Evolutionary conservation across 2,888 invertebrate species (phyloP).

Genomic region (Prenolepis imparis): DNA sequence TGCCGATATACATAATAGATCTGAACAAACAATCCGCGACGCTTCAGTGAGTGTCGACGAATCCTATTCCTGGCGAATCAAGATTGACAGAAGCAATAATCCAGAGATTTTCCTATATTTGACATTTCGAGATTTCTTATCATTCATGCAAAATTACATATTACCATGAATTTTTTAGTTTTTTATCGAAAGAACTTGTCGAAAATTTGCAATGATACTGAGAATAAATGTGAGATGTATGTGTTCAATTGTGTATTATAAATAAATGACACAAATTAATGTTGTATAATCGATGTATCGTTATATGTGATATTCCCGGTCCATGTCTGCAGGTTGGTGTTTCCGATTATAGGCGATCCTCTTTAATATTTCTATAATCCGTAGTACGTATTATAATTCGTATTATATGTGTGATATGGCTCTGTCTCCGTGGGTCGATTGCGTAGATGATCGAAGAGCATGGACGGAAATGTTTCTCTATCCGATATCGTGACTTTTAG

Average conservation of each 20-base stretch:
- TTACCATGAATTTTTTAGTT: background rate
- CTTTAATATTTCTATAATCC: constrained; percentile 9
- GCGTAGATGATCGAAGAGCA: constrained; percentile 64
- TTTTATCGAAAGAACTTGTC: background rate
- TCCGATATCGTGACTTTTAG: constrained; percentile 54
- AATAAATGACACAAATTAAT: constrained; percentile 10
- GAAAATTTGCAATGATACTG: background rate
- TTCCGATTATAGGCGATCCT: background rate
- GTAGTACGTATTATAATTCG: background rate
- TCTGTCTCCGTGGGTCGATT: constrained; percentile 3
- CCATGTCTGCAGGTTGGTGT: background rate
- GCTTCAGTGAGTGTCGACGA: background rate
- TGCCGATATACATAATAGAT: constrained; percentile 76
- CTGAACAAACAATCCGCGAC: constrained; percentile 15
- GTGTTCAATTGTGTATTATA: background rate
- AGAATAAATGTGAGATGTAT: background rate
- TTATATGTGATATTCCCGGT: background rate
- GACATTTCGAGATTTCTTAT: background rate
- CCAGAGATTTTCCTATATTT: background rate
- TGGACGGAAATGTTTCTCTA: constrained; percentile 62
- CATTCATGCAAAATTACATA: too few species aligned
- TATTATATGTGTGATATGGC: background rate
- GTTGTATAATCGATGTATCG: background rate
- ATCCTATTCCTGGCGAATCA: background rate
- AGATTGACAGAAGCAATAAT: background rate